Base-by-base conservation (phyloP, 2,113 vertebrate genomes). In the Prietella phreatophila region DNA sequence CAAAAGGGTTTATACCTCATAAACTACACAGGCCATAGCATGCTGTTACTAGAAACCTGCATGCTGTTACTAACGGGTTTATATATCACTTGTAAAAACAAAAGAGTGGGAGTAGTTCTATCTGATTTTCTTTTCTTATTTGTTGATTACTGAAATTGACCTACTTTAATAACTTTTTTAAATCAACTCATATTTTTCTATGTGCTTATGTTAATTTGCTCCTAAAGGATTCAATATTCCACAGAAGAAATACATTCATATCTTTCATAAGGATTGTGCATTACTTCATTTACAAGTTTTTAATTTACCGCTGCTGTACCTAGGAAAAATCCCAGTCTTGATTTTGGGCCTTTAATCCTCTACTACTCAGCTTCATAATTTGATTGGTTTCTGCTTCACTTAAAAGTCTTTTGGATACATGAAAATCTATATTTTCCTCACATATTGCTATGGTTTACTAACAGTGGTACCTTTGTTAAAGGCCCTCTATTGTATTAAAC, bases 1-100 rank as follows among this genome's bases (percentile, higher is more conserved):
- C 30, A 90, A 17, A 30, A 92, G 80, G 73, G 33, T 92, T 0
- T 0, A 82, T 82, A 7, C 53, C 33, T 76, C 1, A 17, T 87
- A 83, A 87, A 50, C 2, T 13, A n/a, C 11, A 79, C 1, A 50
- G 14, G 17, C 25, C 14, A 7, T 79, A 5, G 27, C 25, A 53
- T 53, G 11, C 3, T 36, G 15, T 63, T 27, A n/a, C 10, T 13
- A n/a, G 10, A 65, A 65, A 65, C 61, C n/a, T 69, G n/a, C 42
- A 47, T 47, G 42, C 5, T 47, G 42, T 47, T 42, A 42, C 42
- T 42, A 47, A 6, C 7, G 42, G 42, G 42, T 39, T 73, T 73
- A 20, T 36, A 36, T 36, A 36, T 39, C 33, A 73, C 5, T 73
- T 39, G 69, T 39, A n/a, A 65, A 27, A 65, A 61, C 22, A 61